Conservation (phyloP, 2,797 vertebrate species). For the Sphenopsis melanotis region DNA sequence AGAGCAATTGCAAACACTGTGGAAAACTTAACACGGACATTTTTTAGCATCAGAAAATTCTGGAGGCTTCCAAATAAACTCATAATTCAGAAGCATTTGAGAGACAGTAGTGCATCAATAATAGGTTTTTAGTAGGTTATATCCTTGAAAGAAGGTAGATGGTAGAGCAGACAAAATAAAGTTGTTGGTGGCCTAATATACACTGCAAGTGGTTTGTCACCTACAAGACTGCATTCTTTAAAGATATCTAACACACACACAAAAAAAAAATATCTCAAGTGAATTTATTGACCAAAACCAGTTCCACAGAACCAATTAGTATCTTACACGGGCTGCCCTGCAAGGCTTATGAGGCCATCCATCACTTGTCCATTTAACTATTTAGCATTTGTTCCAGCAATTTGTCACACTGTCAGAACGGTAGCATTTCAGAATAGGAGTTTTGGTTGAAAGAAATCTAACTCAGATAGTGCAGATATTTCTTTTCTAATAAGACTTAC, state of each 20-base stretch:
- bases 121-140: neutral
- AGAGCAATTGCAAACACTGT: neutral
- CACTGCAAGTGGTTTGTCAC: constrained; percentile 66
- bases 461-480: constrained; percentile 66
- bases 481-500: constrained; percentile 70
- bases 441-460: constrained; percentile 76
- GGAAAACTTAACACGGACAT: neutral
- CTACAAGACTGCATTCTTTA: constrained; percentile 63
- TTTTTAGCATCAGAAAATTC: constrained; percentile 4
- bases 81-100: neutral
- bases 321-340: constrained; percentile 77
- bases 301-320: constrained; percentile 84
- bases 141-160: constrained; percentile 29
- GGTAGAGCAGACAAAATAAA: constrained; percentile 32
- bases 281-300: constrained; percentile 83
- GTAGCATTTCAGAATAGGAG: constrained; percentile 72
- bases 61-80: neutral
- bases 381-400: constrained; percentile 83
- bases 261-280: constrained; percentile 60
- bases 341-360: constrained; percentile 79
- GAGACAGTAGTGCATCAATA: neutral
- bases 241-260: constrained; percentile 51
- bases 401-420: constrained; percentile 82
- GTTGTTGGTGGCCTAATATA: constrained; percentile 52
- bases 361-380: constrained; percentile 84